These are phyloP conservation scores for Nasonia vitripennis DNA, from an alignment of 1,140 invertebrate species.

Conservation along the genomic window DNA sequence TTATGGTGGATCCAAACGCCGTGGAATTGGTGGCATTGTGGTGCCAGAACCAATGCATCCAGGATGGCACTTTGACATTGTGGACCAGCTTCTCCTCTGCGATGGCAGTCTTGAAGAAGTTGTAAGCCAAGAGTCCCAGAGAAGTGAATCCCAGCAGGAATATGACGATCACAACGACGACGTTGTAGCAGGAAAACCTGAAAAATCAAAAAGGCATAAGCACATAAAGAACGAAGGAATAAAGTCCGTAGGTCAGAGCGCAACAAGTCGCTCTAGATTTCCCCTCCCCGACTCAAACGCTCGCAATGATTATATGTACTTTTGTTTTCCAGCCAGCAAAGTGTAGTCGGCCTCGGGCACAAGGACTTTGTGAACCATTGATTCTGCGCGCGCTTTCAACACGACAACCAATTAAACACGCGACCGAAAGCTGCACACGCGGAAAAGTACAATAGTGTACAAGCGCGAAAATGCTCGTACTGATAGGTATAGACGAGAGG, in stretches of 20 bases:
- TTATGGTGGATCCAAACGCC: conserved; percentile 33
- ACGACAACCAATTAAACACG: background rate
- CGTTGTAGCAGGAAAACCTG: conserved; percentile 46
- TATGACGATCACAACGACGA: conserved; percentile 32
- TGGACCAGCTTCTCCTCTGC: conserved; percentile 39
- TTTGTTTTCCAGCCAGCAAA: conserved; percentile 42
- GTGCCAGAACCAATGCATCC: conserved; percentile 47
- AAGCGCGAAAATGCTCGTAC: too few relatives aligned
- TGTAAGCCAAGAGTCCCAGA: conserved; percentile 41
- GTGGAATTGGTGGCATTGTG: conserved; percentile 4
- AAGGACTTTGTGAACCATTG: conserved; percentile 49
- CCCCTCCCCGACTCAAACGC: too few relatives aligned
- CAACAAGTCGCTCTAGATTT: too few relatives aligned
- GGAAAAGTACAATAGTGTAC: too few relatives aligned
- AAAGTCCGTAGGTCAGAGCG: background rate
- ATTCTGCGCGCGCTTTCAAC: conserved; percentile 2
- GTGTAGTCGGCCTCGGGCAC: conserved; percentile 30
- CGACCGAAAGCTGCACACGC: too few relatives aligned
- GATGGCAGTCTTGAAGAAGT: conserved; percentile 44
- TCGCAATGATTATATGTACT: background rate
- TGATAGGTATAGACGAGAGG: too few relatives aligned
- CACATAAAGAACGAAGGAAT: background rate
- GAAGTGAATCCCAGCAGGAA: conserved; percentile 36
- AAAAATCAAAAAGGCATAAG: background rate
- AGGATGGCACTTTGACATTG: conserved; percentile 43